A percentile compares a stretch with the other conserved stretches of the same genome.
Evolutionary conservation across 92 coral and sea anemone species (phyloP).

Genomic region (Phymanthus crucifer): DNA sequence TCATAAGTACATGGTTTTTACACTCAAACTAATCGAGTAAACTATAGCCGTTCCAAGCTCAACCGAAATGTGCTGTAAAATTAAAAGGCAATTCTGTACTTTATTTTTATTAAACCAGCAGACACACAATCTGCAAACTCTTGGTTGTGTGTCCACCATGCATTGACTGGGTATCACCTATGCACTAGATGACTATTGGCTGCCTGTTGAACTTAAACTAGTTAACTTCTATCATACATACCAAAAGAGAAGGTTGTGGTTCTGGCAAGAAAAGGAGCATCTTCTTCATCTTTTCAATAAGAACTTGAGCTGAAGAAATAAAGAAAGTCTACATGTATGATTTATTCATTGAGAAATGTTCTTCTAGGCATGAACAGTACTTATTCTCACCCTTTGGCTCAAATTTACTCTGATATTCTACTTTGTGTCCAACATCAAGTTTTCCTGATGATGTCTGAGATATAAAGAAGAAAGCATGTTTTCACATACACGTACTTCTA

Average conservation of each 20-base stretch:
- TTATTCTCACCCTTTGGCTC: slow-evolving; percentile 85
- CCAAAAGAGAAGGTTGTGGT: slow-evolving; percentile 81
- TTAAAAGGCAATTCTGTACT: too few relatives aligned
- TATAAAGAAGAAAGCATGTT: neutral
- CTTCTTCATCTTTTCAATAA: slow-evolving; percentile 88
- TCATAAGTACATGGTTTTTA: too few relatives aligned
- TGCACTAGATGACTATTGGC: too few relatives aligned
- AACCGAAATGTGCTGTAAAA: too few relatives aligned
- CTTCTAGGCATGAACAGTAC: neutral
- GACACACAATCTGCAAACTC: too few relatives aligned
- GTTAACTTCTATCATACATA: slow-evolving; percentile 13
- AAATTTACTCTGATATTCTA: slow-evolving; percentile 87
- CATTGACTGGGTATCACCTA: too few relatives aligned
- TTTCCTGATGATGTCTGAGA: slow-evolving; percentile 82
- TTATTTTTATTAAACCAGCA: too few relatives aligned
- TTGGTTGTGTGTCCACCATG: too few relatives aligned
- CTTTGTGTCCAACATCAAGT: slow-evolving; percentile 74
- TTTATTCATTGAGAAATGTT: neutral
- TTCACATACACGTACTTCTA: neutral
- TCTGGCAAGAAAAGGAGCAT: slow-evolving; percentile 87
- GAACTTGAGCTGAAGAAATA: slow-evolving; percentile 75
- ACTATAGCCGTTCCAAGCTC: too few relatives aligned
- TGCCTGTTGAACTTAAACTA: too few relatives aligned
- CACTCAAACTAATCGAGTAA: too few relatives aligned
- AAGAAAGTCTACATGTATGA: neutral